A percentile compares a stretch with the other conserved stretches of the same genome.
phyloP scores from a whole-genome alignment of 2,113 vertebrate species.

The Pollimyrus isidori region DNA sequence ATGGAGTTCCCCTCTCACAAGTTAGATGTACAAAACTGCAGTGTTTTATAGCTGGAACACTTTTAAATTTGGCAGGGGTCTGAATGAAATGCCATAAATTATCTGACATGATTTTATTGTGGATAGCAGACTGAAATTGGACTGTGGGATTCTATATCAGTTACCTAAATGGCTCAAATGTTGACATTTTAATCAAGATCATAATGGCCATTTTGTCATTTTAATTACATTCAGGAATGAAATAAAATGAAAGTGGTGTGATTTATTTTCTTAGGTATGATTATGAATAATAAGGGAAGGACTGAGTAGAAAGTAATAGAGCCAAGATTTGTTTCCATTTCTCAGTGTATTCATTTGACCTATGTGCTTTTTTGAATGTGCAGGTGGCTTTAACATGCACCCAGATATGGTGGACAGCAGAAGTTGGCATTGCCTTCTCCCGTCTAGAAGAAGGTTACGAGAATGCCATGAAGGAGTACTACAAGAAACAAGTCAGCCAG shows the following conservation, averaged over 20 bases:
- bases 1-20: background rate
- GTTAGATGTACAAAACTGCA: conserved; percentile 1
- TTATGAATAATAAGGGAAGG: background rate
- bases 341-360: background rate
- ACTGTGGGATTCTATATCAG: conserved; percentile 1
- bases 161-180: background rate
- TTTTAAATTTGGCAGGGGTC: background rate
- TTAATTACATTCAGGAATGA: background rate
- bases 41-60: background rate
- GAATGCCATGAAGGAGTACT: conserved; percentile 83
- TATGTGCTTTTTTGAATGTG: background rate
- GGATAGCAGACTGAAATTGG: background rate
- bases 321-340: background rate
- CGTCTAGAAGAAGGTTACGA: conserved; percentile 88
- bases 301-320: too few relatives aligned
- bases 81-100: conserved; percentile 2
- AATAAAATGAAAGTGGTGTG: background rate
- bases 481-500: conserved; percentile 87
- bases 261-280: conserved; percentile 2
- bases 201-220: background rate
- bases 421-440: conserved; percentile 79
- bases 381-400: conserved; percentile 81
- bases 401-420: conserved; percentile 94
- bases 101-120: background rate
- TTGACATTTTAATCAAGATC: conserved; percentile 10